phyloP scores from a whole-genome alignment of 23 tunicate genomes.

The Oikopleura albicans region DNA sequence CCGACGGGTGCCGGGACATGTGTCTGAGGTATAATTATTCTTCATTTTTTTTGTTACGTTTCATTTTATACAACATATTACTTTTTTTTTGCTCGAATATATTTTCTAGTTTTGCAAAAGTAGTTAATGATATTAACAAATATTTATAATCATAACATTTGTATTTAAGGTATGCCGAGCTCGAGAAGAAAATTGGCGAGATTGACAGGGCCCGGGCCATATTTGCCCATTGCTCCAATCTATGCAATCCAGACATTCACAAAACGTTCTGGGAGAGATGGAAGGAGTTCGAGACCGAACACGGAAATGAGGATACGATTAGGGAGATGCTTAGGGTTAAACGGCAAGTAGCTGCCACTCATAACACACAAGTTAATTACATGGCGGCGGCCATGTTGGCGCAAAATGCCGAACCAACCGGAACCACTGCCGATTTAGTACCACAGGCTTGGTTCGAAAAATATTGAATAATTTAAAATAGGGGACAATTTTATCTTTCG shows the following conservation, averaged over 20 bases:
- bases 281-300: constrained; percentile 58
- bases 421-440: background rate
- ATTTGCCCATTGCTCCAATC: constrained; percentile 58
- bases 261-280: constrained; percentile 56
- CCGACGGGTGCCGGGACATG: background rate
- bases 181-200: constrained; percentile 71
- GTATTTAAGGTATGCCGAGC: no score
- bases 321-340: constrained; percentile 32
- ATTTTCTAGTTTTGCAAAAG: no score
- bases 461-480: no score
- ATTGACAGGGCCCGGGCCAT: constrained; percentile 83
- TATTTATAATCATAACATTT: no score
- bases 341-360: constrained; percentile 18
- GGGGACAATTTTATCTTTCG: no score
- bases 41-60: background rate
- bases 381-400: background rate
- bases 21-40: background rate
- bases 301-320: background rate
- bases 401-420: background rate
- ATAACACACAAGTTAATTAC: background rate
- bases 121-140: no score
- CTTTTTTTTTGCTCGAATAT: no score
- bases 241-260: constrained; percentile 74
- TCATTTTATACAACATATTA: constrained; percentile 22
- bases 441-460: no score